phyloP scores from a whole-genome alignment of 2,113 vertebrate species.

The Corythoichthys intestinalis region DNA sequence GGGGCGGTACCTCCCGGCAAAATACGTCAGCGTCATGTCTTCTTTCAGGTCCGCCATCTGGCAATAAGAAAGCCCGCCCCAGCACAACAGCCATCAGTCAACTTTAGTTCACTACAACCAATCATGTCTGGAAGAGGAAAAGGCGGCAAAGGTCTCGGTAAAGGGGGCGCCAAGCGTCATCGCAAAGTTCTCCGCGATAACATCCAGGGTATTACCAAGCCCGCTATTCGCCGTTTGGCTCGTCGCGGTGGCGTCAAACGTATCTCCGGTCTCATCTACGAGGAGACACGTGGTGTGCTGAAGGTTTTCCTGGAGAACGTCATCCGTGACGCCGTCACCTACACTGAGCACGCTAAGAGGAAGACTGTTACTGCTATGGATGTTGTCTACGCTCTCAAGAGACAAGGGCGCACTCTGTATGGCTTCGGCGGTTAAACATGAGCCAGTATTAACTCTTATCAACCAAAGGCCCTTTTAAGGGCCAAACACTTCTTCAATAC shows the following conservation, averaged over 20 bases:
- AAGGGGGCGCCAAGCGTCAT: neutral
- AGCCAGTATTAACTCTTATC: too few relatives aligned
- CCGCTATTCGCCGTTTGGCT: neutral
- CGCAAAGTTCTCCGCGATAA: neutral
- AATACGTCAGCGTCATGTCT: neutral
- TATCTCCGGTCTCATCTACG: too few relatives aligned
- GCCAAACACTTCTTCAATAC: neutral
- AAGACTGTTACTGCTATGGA: too few relatives aligned
- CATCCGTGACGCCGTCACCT: too few relatives aligned
- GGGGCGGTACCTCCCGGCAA: neutral
- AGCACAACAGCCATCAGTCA: neutral
- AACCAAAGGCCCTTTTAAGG: slow-evolving; percentile 1
- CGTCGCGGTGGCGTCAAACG: too few relatives aligned
- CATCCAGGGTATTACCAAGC: neutral
- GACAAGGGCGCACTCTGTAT: neutral
- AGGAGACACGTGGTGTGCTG: too few relatives aligned
- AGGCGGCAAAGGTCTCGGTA: neutral
- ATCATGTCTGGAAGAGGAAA: neutral
- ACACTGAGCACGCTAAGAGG: too few relatives aligned
- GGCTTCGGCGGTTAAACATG: neutral
- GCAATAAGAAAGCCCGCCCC: neutral
- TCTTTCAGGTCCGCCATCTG: neutral
- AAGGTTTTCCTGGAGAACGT: too few relatives aligned
- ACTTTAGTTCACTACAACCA: rapidly evolving
- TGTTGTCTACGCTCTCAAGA: neutral